phyloP scores from a whole-genome alignment of 2,888 invertebrate genomes.

The Epinotia nisella region DNA sequence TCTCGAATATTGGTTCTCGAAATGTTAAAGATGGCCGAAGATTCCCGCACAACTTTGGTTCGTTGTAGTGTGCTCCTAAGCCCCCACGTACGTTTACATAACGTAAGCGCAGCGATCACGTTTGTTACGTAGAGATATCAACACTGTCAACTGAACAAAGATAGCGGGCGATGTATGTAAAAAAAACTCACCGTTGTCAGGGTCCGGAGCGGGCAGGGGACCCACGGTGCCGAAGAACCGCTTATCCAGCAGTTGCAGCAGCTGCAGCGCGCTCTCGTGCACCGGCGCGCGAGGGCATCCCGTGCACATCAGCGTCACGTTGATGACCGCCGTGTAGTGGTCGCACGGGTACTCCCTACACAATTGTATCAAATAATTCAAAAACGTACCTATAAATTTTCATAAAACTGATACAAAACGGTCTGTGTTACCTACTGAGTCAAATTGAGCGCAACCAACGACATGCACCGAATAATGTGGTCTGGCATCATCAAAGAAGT shows the following conservation, averaged over 20 bases:
- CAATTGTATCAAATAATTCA: neutral
- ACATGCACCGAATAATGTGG: neutral
- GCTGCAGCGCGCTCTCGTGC: conserved; percentile 97
- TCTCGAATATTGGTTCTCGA: neutral
- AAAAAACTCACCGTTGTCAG: conserved; percentile 87
- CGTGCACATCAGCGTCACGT: conserved; percentile 97
- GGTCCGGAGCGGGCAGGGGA: conserved; percentile 85
- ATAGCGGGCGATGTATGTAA: neutral
- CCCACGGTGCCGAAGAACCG: conserved; percentile 96
- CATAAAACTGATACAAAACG: no score
- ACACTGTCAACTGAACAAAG: neutral
- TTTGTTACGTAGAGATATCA: no score
- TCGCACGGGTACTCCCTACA: conserved; percentile 97
- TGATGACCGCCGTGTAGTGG: conserved; percentile 98
- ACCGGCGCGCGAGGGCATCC: conserved; percentile 96
- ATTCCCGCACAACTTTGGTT: neutral
- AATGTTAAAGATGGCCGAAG: neutral
- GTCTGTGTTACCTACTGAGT: no score
- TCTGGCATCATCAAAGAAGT: neutral
- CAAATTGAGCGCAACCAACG: neutral
- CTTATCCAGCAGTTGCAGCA: conserved; percentile 96
- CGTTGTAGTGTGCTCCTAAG: neutral
- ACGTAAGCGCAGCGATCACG: neutral
- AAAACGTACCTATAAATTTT: no score
- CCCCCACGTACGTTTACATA: neutral